Percentiles rank a stretch among this genome's conserved stretches.
phyloP scores from a whole-genome alignment of 2,888 invertebrate species.

The Nipponacmea schrenckii region DNA sequence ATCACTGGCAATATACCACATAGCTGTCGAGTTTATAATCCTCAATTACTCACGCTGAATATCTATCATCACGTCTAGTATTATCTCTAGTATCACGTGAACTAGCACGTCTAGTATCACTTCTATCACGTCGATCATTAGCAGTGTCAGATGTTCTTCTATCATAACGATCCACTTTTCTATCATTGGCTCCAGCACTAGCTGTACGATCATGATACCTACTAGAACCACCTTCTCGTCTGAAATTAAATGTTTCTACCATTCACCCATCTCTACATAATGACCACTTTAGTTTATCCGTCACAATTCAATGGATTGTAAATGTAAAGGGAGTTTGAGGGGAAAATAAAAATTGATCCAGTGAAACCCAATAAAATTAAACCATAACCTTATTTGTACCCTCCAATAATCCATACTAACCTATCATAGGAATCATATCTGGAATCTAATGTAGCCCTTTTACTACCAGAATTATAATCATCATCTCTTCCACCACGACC shows the following conservation, averaged over 20 bases:
- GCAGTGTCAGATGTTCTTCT: constrained; percentile 31
- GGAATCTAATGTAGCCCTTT: constrained; percentile 39
- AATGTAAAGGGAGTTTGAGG: too few species aligned
- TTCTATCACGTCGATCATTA: constrained; percentile 17
- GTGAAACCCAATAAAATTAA: too few species aligned
- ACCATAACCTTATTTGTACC: too few species aligned
- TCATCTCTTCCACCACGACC: constrained; percentile 35
- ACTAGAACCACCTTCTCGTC: constrained; percentile 8
- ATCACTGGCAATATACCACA: too few species aligned
- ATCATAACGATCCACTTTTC: constrained; percentile 46
- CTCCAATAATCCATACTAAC: constrained; percentile 14
- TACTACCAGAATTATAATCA: constrained; percentile 42
- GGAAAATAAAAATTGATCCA: too few species aligned
- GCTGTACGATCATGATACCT: constrained; percentile 10
- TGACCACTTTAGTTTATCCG: too few species aligned
- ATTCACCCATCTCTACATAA: background rate
- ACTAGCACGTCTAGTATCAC: constrained; percentile 19
- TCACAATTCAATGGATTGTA: too few species aligned
- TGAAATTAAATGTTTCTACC: background rate
- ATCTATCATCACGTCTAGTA: constrained; percentile 30
- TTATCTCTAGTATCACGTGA: constrained; percentile 21
- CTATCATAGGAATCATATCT: constrained; percentile 28
- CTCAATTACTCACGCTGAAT: constrained; percentile 25
- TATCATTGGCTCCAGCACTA: constrained; percentile 25
- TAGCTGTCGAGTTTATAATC: too few species aligned